These are phyloP conservation scores for Aspiorhynchus laticeps DNA, from an alignment of 2,113 vertebrate genomes.

Conservation along the genomic window DNA sequence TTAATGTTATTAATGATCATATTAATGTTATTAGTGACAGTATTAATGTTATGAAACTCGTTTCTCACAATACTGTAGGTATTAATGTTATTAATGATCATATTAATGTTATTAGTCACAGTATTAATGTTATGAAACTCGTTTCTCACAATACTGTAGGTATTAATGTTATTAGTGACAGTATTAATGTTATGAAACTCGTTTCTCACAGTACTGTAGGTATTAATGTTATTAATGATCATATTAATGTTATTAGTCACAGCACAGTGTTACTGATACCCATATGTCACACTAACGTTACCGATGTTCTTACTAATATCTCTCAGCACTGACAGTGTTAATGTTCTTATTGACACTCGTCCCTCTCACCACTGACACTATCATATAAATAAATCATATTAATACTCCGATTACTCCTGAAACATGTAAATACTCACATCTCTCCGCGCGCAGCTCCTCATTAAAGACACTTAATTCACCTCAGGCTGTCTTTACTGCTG, in stretches of 20 bases:
- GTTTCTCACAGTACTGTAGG: not conserved
- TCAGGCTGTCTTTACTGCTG: not conserved
- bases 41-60: not conserved
- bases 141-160: not conserved
- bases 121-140: too few relatives aligned
- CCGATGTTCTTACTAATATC: not conserved
- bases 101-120: not conserved
- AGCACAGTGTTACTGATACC: not conserved
- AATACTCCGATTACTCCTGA: not conserved
- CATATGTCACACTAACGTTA: not conserved
- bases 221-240: not conserved
- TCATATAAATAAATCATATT: not conserved
- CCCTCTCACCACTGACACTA: not conserved
- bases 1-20: not conserved
- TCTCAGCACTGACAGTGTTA: not conserved
- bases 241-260: not conserved
- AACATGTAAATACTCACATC: slow-evolving; percentile 9
- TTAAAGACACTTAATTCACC: not conserved
- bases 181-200: not conserved
- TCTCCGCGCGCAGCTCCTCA: not conserved
- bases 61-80: not conserved
- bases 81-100: not conserved
- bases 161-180: too few relatives aligned
- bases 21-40: too few relatives aligned
- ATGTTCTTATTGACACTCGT: not conserved